Evolutionary conservation across 2,888 invertebrate species (phyloP), one percentile per base, ranked within the genome.

Genomic region (Tiphia femorata): DNA sequence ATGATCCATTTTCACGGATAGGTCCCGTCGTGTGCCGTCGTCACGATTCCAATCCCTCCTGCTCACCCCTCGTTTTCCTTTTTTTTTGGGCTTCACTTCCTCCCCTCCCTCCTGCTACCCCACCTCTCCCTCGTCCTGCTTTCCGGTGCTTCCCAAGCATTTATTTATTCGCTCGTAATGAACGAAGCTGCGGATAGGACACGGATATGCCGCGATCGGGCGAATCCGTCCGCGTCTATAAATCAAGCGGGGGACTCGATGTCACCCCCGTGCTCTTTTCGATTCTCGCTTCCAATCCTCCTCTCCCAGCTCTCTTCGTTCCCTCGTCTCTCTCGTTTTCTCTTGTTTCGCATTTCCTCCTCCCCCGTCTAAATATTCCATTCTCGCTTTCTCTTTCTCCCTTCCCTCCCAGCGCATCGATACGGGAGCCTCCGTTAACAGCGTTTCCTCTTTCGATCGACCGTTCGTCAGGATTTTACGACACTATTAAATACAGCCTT

Each of bases 161-260:
- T 59, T 58, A 52, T 52, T 60, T 59, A 66, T 62, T 52, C 64
- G 49, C 23, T 48, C 44, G 49, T 66, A 68, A 71, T 66, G 66
- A 67, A 68, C 57, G 58, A 48, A 47, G 50, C 51, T 40, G 19
- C 52, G 17, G 57, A 62, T 52, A 58, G 52, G 52, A 57, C 54
- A 20, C 37, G 37, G 38, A 43, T 20, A 52, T 50, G 42, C 47
- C 27, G 33, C 49, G 57, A 44, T 48, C 42, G 47, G 40, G 58
- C 54, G 49, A 5, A 35, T 38, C 19, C 54, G 48, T 46, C 56
- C 49, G 58, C 35, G 41, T 47, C 64, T 64, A 72, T 72, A 70
- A 72, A 72, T 72, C 72, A 72, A 71, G 68, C 62, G 59, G n/a
- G n/a, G n/a, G n/a, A n/a, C 54, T 70, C 60, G 62, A 52, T 51